phyloP scores from a whole-genome alignment of 2,888 invertebrate genomes.

The Cheilosia urbana region DNA sequence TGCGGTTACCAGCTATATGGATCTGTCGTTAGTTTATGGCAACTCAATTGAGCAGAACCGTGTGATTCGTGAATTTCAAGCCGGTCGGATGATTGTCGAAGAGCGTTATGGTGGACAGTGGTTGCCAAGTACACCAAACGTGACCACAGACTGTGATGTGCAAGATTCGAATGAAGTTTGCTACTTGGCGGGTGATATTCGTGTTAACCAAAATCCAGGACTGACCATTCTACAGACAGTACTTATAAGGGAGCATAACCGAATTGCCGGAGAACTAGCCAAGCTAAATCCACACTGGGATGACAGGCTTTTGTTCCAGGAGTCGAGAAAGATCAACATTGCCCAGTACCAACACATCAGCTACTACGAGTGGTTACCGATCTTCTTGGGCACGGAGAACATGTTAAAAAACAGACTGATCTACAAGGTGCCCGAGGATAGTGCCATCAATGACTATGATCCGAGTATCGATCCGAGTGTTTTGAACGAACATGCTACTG shows the following conservation, averaged over 20 bases:
- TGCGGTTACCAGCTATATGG: conserved; percentile 85
- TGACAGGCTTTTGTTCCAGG: conserved; percentile 85
- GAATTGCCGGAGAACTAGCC: conserved; percentile 83
- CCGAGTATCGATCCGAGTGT: conserved; percentile 85
- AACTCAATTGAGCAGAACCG: conserved; percentile 87
- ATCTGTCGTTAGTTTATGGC: conserved; percentile 92
- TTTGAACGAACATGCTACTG: conserved; percentile 87
- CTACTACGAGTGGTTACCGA: conserved; percentile 85
- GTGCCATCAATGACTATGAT: conserved; percentile 85
- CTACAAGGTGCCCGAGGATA: conserved; percentile 80
- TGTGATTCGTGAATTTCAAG: conserved; percentile 87
- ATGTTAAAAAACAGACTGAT: conserved; percentile 83
- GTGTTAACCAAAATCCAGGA: conserved; percentile 84
- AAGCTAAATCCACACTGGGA: conserved; percentile 85
- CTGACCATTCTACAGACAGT: conserved; percentile 84
- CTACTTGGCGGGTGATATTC: conserved; percentile 88
- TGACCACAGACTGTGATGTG: conserved; percentile 88
- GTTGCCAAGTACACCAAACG: conserved; percentile 89
- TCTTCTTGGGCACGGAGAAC: conserved; percentile 83
- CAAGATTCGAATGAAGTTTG: conserved; percentile 88
- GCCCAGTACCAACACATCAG: conserved; percentile 85
- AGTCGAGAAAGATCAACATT: conserved; percentile 84
- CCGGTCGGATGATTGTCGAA: conserved; percentile 88
- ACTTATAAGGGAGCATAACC: conserved; percentile 85
- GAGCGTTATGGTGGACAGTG: conserved; percentile 88